Conservation (phyloP, 2,888 invertebrate genomes). For the Mamestra brassicae region DNA sequence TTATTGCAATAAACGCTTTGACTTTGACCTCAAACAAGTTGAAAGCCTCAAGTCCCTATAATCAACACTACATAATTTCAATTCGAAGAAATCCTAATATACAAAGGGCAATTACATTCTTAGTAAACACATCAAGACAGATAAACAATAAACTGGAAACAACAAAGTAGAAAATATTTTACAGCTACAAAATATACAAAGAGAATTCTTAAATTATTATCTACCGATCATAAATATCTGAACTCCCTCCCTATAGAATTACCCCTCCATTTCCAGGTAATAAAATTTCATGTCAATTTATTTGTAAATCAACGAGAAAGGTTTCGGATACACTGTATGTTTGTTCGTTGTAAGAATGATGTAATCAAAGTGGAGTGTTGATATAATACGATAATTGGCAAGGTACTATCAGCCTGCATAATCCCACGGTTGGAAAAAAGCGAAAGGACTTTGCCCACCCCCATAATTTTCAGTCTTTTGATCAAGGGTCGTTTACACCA, state of each 20-base stretch:
- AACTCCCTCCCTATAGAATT: not conserved
- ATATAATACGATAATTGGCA: not conserved
- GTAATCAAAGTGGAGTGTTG: slow-evolving; percentile 9
- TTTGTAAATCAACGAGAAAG: slow-evolving; percentile 35
- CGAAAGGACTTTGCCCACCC: too few species aligned
- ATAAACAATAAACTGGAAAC: not conserved
- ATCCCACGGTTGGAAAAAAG: too few species aligned
- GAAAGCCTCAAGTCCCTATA: not conserved
- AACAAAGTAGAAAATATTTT: slow-evolving; percentile 3
- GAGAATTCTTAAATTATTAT: slow-evolving; percentile 21
- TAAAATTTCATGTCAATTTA: slow-evolving; percentile 53
- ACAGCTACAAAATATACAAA: slow-evolving; percentile 4
- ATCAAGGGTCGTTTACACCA: too few species aligned
- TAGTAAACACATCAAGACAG: not conserved
- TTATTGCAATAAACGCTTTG: too few species aligned
- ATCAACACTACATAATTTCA: not conserved
- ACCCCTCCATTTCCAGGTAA: slow-evolving; percentile 22
- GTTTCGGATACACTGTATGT: slow-evolving; percentile 12
- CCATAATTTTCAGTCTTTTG: too few species aligned
- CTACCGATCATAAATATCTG: slow-evolving; percentile 28
- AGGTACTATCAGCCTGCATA: too few species aligned
- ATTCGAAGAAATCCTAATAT: not conserved
- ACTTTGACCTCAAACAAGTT: not conserved
- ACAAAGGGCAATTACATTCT: too few species aligned
- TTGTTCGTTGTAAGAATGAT: not conserved